Evolutionary conservation across 2,888 invertebrate genomes (phyloP).

Genomic region (Galerucella nymphaeae): DNA sequence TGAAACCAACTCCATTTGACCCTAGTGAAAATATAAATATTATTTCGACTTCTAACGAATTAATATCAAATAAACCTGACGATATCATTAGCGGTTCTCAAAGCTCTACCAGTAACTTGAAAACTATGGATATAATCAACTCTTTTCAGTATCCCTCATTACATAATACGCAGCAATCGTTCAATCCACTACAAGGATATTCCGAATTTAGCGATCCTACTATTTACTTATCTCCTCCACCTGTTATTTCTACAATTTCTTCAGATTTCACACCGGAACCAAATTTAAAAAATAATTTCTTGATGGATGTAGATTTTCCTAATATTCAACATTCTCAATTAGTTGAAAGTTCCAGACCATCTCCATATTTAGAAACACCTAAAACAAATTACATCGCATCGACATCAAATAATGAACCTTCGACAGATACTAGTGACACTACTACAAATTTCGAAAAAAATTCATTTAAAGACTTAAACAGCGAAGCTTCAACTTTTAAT

Average conservation of each 20-base stretch:
- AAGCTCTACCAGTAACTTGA: neutral
- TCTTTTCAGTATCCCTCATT: neutral
- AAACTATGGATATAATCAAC: neutral
- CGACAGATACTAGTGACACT: neutral
- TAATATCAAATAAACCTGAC: neutral
- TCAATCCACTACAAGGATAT: neutral
- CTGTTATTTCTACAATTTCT: neutral
- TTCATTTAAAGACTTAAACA: neutral
- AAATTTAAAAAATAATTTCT: neutral
- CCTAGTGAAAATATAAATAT: too few species aligned
- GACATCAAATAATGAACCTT: neutral
- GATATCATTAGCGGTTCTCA: neutral
- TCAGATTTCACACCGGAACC: neutral
- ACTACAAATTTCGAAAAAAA: neutral
- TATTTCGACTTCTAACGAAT: neutral
- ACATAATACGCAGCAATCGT: neutral
- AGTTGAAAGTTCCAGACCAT: neutral
- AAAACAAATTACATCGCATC: slow-evolving; percentile 4
- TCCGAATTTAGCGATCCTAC: neutral
- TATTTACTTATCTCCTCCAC: slow-evolving; percentile 3
- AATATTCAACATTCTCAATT: neutral
- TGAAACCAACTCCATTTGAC: neutral
- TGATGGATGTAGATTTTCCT: neutral
- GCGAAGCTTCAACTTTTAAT: neutral
- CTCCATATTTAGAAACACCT: slow-evolving; percentile 14